Percentiles rank a stretch among this genome's conserved stretches.
These are phyloP conservation scores for Dryomyza anilis DNA, from an alignment of 2,888 invertebrate genomes.

Conservation along the genomic window DNA sequence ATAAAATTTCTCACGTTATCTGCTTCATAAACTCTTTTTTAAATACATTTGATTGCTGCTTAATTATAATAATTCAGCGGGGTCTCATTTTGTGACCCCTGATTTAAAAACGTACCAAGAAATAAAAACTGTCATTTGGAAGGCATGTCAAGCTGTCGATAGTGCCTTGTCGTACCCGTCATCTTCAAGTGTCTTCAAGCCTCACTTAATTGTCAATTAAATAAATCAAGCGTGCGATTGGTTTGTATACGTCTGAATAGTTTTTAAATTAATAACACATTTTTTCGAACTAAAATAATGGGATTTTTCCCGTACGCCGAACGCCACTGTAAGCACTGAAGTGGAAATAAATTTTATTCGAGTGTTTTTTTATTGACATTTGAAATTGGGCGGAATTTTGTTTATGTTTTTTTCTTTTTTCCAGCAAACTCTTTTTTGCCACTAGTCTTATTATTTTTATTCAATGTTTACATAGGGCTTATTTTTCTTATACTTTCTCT, in stretches of 20 bases:
- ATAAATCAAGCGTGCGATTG: constrained; percentile 30
- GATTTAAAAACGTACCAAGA: background rate
- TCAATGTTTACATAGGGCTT: background rate
- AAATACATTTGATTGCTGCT: background rate
- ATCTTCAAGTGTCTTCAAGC: constrained; percentile 3
- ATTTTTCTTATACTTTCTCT: background rate
- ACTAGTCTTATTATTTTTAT: background rate
- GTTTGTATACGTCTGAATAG: constrained; percentile 7
- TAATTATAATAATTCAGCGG: no score
- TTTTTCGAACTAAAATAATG: no score
- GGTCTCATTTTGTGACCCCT: background rate
- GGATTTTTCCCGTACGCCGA: background rate
- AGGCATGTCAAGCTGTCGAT: background rate
- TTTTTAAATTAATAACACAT: constrained; percentile 1
- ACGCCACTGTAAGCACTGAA: constrained; percentile 15
- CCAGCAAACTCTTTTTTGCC: background rate
- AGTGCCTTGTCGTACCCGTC: background rate
- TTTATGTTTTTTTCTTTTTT: background rate
- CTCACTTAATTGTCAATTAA: constrained; percentile 30
- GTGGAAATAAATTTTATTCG: constrained; percentile 17
- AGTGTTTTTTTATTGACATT: background rate
- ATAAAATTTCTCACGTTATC: constrained; percentile 18
- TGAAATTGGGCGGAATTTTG: background rate
- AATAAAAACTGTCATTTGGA: background rate
- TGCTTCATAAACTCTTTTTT: background rate